Evolutionary conservation across 92 coral and sea anemone genomes (phyloP).

Genomic region (Zoanthus gigantus): DNA sequence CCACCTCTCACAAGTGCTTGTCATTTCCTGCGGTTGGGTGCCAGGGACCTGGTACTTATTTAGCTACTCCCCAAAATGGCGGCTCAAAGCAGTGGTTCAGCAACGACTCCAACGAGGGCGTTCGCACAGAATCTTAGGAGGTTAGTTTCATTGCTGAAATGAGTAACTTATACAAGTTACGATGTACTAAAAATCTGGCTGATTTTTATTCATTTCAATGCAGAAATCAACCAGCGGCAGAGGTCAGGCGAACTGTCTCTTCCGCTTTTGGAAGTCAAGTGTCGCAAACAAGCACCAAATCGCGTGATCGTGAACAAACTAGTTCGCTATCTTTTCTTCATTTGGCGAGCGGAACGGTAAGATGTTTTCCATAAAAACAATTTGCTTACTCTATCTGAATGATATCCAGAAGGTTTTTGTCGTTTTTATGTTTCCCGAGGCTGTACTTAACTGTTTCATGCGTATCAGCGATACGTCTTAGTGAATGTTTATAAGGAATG

Average conservation of each 20-base stretch:
- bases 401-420: not conserved
- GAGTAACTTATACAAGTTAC: not conserved
- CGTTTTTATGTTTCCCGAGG: not conserved
- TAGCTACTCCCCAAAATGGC: conserved; percentile 81
- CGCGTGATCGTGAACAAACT: conserved; percentile 64
- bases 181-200: too few relatives aligned
- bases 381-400: not conserved
- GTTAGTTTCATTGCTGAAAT: conserved; percentile 57
- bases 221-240: conserved; percentile 80
- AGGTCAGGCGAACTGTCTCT: conserved; percentile 83
- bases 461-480: not conserved
- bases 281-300: conserved; percentile 58
- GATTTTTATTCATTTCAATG: not conserved
- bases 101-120: conserved; percentile 87
- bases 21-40: not conserved
- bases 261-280: conserved; percentile 73
- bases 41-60: not conserved
- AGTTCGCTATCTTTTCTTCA: conserved; percentile 77
- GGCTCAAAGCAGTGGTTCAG: conserved; percentile 85
- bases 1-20: not conserved
- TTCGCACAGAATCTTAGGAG: conserved; percentile 96
- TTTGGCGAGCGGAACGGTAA: conserved; percentile 87
- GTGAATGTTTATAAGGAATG: not conserved
- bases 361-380: not conserved
- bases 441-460: not conserved